These are phyloP conservation scores for Drosophila picticornis DNA, from an alignment of 2,888 invertebrate species.

Conservation along the genomic window DNA sequence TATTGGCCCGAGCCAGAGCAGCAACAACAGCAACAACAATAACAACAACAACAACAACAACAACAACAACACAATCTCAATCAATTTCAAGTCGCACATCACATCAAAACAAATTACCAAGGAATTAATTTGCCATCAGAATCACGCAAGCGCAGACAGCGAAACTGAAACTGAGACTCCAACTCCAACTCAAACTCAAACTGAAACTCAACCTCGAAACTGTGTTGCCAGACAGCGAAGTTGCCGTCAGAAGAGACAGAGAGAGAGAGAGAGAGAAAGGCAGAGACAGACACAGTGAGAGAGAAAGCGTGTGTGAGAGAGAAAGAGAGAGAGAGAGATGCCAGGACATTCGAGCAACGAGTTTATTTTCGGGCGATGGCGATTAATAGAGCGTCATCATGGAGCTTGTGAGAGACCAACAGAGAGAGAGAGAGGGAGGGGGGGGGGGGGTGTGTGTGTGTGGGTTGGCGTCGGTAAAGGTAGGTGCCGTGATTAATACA, in stretches of 20 bases:
- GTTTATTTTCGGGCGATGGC: constrained; percentile 63
- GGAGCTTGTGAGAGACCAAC: constrained; percentile 16
- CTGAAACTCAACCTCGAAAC: constrained; percentile 18
- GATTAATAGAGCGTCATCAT: constrained; percentile 72
- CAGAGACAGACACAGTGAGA: constrained; percentile 1
- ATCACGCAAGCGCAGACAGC: constrained; percentile 79
- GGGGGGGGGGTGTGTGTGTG: not conserved
- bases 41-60: constrained; percentile 32
- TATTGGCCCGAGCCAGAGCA: constrained; percentile 49
- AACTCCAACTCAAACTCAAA: constrained; percentile 28
- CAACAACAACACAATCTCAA: constrained; percentile 79
- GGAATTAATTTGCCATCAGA: constrained; percentile 83
- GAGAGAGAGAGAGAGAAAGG: not conserved
- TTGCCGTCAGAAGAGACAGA: not conserved
- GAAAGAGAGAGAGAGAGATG: constrained; percentile 16
- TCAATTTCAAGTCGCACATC: constrained; percentile 81
- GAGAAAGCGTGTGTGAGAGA: not conserved
- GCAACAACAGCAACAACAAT: constrained; percentile 31
- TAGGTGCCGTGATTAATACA: constrained; percentile 83
- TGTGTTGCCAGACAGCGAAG: constrained; percentile 7
- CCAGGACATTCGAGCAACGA: constrained; percentile 37
- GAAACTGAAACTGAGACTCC: constrained; percentile 46
- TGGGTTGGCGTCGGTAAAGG: constrained; percentile 15
- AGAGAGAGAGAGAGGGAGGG: not conserved
- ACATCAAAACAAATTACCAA: constrained; percentile 84